Evolutionary conservation across 2,113 vertebrate genomes (phyloP).

Genomic region (Oryzias curvinotus): DNA sequence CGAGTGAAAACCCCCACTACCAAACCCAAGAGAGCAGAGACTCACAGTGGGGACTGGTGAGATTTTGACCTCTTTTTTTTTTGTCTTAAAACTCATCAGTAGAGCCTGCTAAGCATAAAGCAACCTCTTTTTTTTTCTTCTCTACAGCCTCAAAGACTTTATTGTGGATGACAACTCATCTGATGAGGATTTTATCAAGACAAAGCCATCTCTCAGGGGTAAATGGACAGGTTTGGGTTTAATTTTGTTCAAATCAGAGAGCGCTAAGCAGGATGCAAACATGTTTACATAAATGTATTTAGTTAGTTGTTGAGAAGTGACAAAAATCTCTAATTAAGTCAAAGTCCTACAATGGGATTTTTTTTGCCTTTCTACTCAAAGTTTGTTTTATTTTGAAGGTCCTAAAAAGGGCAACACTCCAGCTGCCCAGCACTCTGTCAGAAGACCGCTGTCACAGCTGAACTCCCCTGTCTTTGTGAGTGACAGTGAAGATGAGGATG

Average conservation of each 20-base stretch:
- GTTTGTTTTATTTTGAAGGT: conserved; percentile 30
- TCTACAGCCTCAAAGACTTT: conserved; percentile 68
- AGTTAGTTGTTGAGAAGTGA: too few species aligned
- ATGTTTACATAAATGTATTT: background rate
- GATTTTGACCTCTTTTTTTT: background rate
- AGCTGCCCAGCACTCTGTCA: conserved; percentile 28
- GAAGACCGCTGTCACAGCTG: conserved; percentile 46
- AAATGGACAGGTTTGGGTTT: background rate
- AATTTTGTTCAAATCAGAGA: background rate
- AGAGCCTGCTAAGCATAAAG: background rate
- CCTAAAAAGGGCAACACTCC: conserved; percentile 50
- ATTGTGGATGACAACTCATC: conserved; percentile 71
- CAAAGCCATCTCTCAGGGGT: conserved; percentile 64
- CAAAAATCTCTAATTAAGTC: too few species aligned
- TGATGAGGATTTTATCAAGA: conserved; percentile 73
- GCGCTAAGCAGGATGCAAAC: background rate
- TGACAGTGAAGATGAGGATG: conserved; percentile 75
- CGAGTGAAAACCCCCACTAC: conserved; percentile 70
- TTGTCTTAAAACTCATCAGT: background rate
- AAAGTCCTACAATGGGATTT: too few species aligned
- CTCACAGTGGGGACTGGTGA: conserved; percentile 69
- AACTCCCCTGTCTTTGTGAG: conserved; percentile 73
- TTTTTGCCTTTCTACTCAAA: too few species aligned
- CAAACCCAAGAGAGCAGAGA: conserved; percentile 44
- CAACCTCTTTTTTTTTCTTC: background rate